These are phyloP conservation scores for Perithous albicinctus DNA, from an alignment of 2,888 invertebrate genomes.

Conservation along the genomic window DNA sequence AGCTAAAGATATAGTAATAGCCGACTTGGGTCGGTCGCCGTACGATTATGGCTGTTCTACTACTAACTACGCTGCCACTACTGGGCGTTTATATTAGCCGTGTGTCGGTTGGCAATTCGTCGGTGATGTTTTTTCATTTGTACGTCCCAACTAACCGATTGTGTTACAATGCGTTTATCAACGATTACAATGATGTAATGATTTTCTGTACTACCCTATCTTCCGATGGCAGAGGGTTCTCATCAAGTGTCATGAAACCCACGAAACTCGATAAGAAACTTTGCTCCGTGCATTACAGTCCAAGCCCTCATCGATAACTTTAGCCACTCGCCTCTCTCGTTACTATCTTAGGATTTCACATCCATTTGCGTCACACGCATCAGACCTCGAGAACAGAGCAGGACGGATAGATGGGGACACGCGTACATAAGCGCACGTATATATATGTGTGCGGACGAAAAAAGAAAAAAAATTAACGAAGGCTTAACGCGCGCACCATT, in stretches of 20 bases:
- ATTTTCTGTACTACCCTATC: neutral
- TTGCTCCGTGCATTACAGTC: neutral
- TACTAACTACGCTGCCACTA: too few species aligned
- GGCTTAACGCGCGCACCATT: conserved; percentile 20
- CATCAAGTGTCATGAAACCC: neutral
- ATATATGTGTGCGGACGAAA: neutral
- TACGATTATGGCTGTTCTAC: too few species aligned
- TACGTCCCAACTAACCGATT: too few species aligned
- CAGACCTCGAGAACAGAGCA: conserved; percentile 16
- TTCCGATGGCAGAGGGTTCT: neutral
- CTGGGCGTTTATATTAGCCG: too few species aligned
- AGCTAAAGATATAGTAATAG: too few species aligned
- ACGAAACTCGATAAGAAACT: neutral
- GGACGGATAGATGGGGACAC: conserved; percentile 7
- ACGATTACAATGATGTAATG: neutral
- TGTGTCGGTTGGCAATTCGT: too few species aligned
- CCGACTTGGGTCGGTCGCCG: too few species aligned
- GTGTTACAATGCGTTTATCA: too few species aligned
- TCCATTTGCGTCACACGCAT: conserved; percentile 22
- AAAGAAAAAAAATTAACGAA: neutral
- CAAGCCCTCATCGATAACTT: conserved; percentile 10
- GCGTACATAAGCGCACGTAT: neutral
- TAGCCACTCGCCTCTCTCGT: neutral
- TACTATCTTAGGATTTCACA: conserved; percentile 28
- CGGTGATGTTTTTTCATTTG: too few species aligned